Evolutionary conservation across 2,113 vertebrate species (phyloP).

Genomic region (Corythoichthys intestinalis): DNA sequence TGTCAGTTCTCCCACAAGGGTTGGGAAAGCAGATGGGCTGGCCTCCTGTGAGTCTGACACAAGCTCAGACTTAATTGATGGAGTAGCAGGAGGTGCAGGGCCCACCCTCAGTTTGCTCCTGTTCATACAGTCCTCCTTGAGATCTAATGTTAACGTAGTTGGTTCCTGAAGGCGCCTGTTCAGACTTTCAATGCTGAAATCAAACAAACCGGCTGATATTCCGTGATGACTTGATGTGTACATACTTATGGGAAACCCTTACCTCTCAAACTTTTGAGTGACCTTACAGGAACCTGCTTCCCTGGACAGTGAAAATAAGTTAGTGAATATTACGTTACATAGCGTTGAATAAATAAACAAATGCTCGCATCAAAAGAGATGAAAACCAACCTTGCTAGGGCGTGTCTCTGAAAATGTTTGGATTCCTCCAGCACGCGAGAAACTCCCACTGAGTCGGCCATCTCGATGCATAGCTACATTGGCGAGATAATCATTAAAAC

Average conservation of each 20-base stretch:
- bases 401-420: neutral
- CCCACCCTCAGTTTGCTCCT: too few species aligned
- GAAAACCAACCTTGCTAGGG: neutral
- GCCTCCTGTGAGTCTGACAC: neutral
- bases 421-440: conserved; percentile 10
- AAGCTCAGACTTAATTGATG: neutral
- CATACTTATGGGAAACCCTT: conserved; percentile 3
- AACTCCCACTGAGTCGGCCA: conserved; percentile 11
- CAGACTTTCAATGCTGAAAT: conserved; percentile 27
- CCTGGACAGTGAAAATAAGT: too few species aligned
- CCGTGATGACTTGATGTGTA: neutral
- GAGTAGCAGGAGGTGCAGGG: neutral
- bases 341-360: too few species aligned
- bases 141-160: accelerated
- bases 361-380: too few species aligned
- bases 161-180: conserved; percentile 18
- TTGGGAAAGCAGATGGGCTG: too few species aligned
- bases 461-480: conserved; percentile 41
- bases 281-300: too few species aligned
- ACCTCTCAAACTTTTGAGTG: conserved; percentile 16
- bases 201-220: neutral
- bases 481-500: neutral
- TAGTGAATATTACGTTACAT: too few species aligned
- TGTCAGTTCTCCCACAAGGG: too few species aligned
- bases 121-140: accelerated